Evolutionary conservation across 1,140 invertebrate genomes (phyloP), one percentile per base, ranked within the genome.

Genomic region (Wiebesia pumilae): DNA sequence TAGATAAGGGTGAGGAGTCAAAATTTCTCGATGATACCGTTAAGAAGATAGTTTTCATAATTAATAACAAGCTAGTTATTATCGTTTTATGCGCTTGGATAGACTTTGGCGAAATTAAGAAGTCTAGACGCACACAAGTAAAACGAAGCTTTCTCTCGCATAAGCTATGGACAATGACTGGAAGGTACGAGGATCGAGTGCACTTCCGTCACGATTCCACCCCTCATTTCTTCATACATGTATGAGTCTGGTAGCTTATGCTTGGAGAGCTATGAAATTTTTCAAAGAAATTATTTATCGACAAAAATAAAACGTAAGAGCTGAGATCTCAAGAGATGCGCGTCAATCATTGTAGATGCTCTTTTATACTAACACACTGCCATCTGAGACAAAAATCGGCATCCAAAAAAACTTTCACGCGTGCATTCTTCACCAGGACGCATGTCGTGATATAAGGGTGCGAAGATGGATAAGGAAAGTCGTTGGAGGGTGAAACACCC

Each of bases 381-480:
- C 47, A 10, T 27, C 51, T 21, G 9, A 30, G 43, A 33, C 6
- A 16, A 77, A 51, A 77, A n/a, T 30, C 14, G 16, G 21, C 62
- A n/a, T n/a, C 24, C 24, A 40, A 24, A 80, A 3, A 16, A 79
- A 79, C 16, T 33, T 19, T 35, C 16, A 4, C 47, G 43, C 35
- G 2, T 47, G 47, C 16, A 65, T 67, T 24, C 58, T 35, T 38
- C 58, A 35, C 43, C 10, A 47, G 43, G 43, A 47, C 80, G 24
- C 16, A 10, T n/a, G 14, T 16, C 43, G 6, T 0, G 33, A 30
- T 43, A 67, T 33, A 47, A 30, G 27, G 69, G 33, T 14, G 69
- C 33, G 24, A 73, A 54, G 81, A 75, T 51, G 81, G 81, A 83
- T 83, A 54, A 73, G 67, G n/a, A 38, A 69, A 83, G 67, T 21